phyloP scores from a whole-genome alignment of 2,113 vertebrate genomes.

The Alligator mississippiensis region DNA sequence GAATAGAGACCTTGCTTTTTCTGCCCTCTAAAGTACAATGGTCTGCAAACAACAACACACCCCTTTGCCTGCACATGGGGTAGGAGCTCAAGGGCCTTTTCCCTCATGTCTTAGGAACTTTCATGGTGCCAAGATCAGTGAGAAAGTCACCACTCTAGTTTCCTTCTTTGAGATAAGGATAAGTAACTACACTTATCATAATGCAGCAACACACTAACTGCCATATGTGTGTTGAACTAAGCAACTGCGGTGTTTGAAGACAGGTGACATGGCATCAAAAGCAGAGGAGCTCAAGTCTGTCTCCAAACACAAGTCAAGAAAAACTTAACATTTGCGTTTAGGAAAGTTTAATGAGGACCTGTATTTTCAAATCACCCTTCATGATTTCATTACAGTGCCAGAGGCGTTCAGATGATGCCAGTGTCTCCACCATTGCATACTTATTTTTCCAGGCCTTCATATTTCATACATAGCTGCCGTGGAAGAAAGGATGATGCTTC shows the following conservation, averaged over 20 bases:
- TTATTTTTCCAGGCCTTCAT: background rate
- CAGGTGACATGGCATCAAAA: background rate
- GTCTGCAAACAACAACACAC: background rate
- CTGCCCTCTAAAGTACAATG: background rate
- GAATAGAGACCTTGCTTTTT: background rate
- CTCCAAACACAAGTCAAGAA: background rate
- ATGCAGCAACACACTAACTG: background rate
- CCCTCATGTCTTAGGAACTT: constrained; percentile 1
- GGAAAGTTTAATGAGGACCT: background rate
- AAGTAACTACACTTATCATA: constrained; percentile 6
- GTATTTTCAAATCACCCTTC: background rate
- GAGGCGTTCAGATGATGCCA: background rate
- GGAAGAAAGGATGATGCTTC: background rate
- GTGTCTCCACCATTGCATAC: background rate
- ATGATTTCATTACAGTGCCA: background rate
- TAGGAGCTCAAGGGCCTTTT: background rate
- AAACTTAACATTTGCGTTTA: background rate
- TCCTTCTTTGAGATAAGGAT: background rate
- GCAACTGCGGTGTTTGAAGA: background rate
- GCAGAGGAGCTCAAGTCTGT: background rate
- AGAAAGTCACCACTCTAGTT: background rate
- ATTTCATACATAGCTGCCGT: background rate
- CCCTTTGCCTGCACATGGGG: background rate
- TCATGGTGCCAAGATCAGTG: background rate
- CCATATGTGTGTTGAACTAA: background rate